A percentile compares a stretch with the other conserved stretches of the same genome.
Evolutionary conservation across 2,797 vertebrate species (phyloP).

Genomic region (Lagocephalus sceleratus): DNA sequence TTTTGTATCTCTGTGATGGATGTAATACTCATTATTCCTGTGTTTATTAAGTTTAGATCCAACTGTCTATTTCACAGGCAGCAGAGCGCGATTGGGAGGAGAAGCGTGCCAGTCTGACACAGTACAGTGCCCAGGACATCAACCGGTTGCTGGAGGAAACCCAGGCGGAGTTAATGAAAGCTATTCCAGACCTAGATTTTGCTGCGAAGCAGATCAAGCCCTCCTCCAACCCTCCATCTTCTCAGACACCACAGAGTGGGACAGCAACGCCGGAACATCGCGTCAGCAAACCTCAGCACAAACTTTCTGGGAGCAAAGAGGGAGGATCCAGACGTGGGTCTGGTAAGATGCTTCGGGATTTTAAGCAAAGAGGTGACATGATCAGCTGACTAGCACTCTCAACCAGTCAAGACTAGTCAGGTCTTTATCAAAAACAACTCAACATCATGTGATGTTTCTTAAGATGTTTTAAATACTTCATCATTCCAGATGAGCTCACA

Average conservation of each 20-base stretch:
- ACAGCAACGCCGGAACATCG: constrained; percentile 83
- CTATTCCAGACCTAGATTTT: constrained; percentile 96
- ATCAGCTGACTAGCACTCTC: too few species aligned
- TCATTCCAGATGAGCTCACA: constrained; percentile 84
- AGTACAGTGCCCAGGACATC: constrained; percentile 97
- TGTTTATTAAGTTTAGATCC: constrained; percentile 9
- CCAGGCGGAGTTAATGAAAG: constrained; percentile 95
- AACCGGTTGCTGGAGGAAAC: constrained; percentile 97
- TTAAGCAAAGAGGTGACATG: not conserved
- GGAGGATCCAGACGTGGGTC: constrained; percentile 86
- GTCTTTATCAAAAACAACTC: too few species aligned
- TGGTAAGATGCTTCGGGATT: constrained; percentile 64
- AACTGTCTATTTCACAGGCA: constrained; percentile 72
- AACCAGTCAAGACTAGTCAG: too few species aligned
- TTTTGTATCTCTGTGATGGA: not conserved
- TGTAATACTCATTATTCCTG: not conserved
- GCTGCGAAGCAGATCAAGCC: constrained; percentile 89
- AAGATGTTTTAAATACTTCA: not conserved
- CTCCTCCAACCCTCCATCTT: constrained; percentile 47
- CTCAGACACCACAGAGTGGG: constrained; percentile 48
- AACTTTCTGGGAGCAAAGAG: constrained; percentile 82
- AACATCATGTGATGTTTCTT: too few species aligned
- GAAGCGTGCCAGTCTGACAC: constrained; percentile 91
- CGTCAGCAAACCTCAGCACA: constrained; percentile 83
- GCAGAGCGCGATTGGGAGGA: constrained; percentile 98